These are phyloP conservation scores for Capra hircus DNA, from an alignment of 2,113 vertebrate genomes.

Conservation along the genomic window DNA sequence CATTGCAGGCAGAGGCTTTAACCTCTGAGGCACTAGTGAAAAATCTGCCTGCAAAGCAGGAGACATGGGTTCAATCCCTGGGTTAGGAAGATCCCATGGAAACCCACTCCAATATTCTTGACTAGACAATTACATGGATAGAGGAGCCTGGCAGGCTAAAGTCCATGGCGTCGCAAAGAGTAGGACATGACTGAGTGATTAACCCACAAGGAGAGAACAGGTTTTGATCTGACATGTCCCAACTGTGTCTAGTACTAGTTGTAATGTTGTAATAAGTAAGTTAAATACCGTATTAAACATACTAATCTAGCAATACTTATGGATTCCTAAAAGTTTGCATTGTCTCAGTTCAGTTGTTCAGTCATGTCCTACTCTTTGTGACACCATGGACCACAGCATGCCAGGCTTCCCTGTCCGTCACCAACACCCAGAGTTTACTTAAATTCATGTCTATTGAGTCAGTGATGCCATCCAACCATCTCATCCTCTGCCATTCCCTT, in stretches of 20 bases:
- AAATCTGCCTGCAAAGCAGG: background rate
- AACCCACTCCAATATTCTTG: background rate
- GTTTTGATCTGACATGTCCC: background rate
- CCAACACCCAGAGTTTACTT: background rate
- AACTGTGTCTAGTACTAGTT: background rate
- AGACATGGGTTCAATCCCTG: background rate
- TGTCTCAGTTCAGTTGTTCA: background rate
- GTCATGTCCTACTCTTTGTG: fast-evolving
- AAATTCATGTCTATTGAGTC: background rate
- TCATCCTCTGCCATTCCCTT: background rate
- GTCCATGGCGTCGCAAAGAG: background rate
- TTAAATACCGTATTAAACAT: background rate
- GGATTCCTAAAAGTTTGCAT: background rate
- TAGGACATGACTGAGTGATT: background rate
- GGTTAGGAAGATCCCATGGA: background rate
- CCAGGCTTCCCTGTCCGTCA: background rate
- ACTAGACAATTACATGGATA: background rate
- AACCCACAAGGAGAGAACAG: background rate
- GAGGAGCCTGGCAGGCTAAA: background rate
- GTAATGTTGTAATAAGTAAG: background rate
- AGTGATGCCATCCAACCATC: background rate
- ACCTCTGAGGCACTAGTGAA: background rate
- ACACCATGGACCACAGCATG: background rate
- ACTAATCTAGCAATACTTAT: background rate
- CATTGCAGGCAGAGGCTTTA: too few relatives aligned